Base-by-base conservation (phyloP, 2,797 vertebrate genomes). In the Acrocephalus scirpaceus region DNA sequence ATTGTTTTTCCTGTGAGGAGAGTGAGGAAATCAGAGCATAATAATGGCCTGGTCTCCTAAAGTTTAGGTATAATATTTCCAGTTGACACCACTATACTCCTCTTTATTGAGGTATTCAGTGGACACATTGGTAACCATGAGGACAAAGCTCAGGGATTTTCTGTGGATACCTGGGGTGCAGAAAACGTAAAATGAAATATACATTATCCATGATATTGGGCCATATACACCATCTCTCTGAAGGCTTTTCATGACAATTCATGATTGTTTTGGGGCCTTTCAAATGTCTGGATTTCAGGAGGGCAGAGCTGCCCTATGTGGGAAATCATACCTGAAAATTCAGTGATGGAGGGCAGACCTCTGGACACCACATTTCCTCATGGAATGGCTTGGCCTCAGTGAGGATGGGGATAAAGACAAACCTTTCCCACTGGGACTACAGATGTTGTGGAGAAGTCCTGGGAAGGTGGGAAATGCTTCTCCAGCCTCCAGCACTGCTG, bases 231-330 rank as follows among this genome's bases (percentile, higher is more conserved):
- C 14, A 26, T 38, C 14, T 72, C 58, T 96, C 87, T 64, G 66
- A 92, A 87, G 85, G 70, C 73, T 92, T 75, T 81, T 56, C 66
- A 88, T 86, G 69, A 88, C 85, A 93, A 90, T 80, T 91, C 89
- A 84, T 70, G 29, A 29, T 12, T 4, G 1, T 50, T 94, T 89
- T 5, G 8, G 20, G 62, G 57, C 4, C 26, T 56, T 57, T 36
- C 50, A 56, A 56, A 2, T 54, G 10, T 20, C 54, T 45, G 54
- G 18, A 69, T 88, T 93, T 90, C 76, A 73, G 45, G 74, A 76
- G 34, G 10, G 25, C 74, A 82, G 77, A 90, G 48, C 16, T 89
- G 50, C 34, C 2, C 0, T 44, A 10, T 1, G 0, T 51, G 57
- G 80, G 42, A 64, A 80, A 61, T 75, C 69, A 58, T 54, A 86